phyloP scores from a whole-genome alignment of 2,888 invertebrate genomes.

The Apotomis turbidana region DNA sequence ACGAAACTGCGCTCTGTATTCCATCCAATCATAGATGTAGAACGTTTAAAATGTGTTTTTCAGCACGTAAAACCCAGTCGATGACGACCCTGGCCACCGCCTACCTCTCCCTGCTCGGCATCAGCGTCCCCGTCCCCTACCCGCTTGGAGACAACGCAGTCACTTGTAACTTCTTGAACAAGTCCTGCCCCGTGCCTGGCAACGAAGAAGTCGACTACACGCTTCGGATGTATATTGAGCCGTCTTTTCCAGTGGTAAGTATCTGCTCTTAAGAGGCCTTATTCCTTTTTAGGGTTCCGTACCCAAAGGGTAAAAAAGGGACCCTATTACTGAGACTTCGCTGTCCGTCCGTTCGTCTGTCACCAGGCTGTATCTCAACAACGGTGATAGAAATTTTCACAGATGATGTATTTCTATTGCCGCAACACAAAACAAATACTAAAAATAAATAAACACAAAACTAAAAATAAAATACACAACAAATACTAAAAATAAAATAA shows the following conservation, averaged over 20 bases:
- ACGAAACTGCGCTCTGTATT: neutral
- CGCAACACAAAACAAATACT: too few relatives aligned
- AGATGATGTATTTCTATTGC: too few relatives aligned
- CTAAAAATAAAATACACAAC: too few relatives aligned
- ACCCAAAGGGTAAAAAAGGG: too few relatives aligned
- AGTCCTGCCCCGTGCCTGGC: constrained; percentile 57
- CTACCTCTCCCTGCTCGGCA: constrained; percentile 41
- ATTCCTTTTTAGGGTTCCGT: too few relatives aligned
- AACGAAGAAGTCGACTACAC: constrained; percentile 54
- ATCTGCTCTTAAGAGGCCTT: too few relatives aligned
- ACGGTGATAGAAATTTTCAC: too few relatives aligned
- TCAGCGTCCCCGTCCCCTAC: constrained; percentile 49
- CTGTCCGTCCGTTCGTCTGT: too few relatives aligned
- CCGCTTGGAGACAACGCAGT: constrained; percentile 48
- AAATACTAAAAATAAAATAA: too few relatives aligned
- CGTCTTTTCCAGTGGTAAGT: constrained; percentile 57
- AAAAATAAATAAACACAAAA: too few relatives aligned
- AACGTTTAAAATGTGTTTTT: constrained; percentile 17
- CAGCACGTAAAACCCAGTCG: constrained; percentile 52
- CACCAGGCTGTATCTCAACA: too few relatives aligned
- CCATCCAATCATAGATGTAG: neutral
- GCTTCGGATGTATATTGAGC: constrained; percentile 55
- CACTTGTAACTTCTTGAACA: constrained; percentile 60
- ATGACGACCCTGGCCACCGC: constrained; percentile 58
- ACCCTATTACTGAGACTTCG: too few relatives aligned